Evolutionary conservation across 2,113 vertebrate species (phyloP).

Genomic region (Sinocyclocheilus anophthalmus): DNA sequence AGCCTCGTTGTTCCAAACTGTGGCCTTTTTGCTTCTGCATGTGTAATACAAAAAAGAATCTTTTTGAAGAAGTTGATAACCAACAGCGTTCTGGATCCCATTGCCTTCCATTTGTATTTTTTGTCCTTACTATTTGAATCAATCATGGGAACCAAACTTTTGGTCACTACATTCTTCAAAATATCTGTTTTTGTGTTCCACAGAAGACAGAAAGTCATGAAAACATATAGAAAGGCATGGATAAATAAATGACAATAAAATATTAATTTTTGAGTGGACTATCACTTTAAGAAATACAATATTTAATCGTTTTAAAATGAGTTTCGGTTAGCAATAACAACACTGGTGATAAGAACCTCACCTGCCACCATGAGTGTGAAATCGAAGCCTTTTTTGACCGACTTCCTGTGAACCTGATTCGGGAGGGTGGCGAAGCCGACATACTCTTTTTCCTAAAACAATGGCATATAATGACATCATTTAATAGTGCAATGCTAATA

Average conservation of each 20-base stretch:
- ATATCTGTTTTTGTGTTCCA: neutral
- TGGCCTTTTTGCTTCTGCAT: no score
- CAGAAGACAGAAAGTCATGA: neutral
- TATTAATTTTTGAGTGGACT: no score
- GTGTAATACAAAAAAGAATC: no score
- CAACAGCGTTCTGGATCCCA: no score
- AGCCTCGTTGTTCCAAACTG: no score
- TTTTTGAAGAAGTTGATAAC: no score
- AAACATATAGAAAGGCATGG: neutral
- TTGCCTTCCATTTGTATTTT: no score
- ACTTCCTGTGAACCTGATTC: conserved; percentile 77
- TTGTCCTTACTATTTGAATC: no score
- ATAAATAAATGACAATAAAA: neutral
- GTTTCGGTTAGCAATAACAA: neutral
- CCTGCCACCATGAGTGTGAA: conserved; percentile 79
- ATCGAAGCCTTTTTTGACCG: conserved; percentile 77
- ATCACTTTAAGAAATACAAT: neutral
- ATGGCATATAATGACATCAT: neutral
- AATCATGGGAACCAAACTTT: no score
- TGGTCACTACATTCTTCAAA: no score
- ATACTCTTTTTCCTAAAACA: conserved; percentile 71
- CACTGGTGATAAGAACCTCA: conserved; percentile 46
- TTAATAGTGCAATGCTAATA: neutral
- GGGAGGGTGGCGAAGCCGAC: conserved; percentile 76
- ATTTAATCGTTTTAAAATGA: neutral